phyloP scores from a whole-genome alignment of 2,797 vertebrate genomes.

The Morelia viridis region DNA sequence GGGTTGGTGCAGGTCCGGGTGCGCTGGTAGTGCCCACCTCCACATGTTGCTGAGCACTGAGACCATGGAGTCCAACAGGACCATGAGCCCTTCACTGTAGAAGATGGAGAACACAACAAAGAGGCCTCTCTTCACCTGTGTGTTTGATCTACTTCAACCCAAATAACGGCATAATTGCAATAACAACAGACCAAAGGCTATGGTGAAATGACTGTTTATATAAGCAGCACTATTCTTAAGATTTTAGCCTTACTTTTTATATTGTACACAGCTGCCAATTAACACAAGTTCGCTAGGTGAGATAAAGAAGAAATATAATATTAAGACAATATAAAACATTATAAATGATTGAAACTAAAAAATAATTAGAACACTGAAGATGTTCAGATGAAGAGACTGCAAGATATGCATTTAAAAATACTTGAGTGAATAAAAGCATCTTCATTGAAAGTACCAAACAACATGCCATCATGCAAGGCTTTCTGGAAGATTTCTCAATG shows the following conservation, averaged over 20 bases:
- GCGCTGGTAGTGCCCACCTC: constrained; percentile 95
- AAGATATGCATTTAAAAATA: not conserved
- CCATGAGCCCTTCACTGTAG: constrained; percentile 90
- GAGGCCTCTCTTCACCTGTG: not conserved
- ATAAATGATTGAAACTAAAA: not conserved
- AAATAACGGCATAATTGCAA: not conserved
- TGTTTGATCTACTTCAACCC: not conserved
- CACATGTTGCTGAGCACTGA: constrained; percentile 92
- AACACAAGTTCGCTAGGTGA: not conserved
- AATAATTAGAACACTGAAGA: not conserved
- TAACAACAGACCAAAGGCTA: not conserved
- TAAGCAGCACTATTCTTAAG: not conserved
- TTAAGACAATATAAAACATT: not conserved
- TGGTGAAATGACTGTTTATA: not conserved
- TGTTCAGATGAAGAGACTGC: not conserved
- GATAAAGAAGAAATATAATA: not conserved
- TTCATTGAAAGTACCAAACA: not conserved
- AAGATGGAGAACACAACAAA: constrained; percentile 33
- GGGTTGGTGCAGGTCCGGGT: constrained; percentile 93
- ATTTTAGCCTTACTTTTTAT: not conserved
- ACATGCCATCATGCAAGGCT: not conserved
- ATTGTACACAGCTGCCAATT: not conserved
- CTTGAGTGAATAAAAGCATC: not conserved
- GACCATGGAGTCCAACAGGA: constrained; percentile 98
- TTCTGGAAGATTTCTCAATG: not conserved